Conservation (phyloP, 2,888 invertebrate genomes). For the Vesta saturnalis region DNA sequence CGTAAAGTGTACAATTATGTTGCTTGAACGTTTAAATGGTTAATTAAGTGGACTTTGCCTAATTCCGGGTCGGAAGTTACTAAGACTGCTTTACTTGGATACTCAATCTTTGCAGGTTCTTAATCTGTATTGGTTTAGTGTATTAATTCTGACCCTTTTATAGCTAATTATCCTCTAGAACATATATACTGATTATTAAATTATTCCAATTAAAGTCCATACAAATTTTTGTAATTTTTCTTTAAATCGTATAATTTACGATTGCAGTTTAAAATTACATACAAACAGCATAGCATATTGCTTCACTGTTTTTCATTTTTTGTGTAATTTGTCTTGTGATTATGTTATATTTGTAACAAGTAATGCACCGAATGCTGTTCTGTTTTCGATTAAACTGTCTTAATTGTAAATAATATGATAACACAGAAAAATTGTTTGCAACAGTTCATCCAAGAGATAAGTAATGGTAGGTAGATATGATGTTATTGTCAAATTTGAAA, state of each 20-base stretch:
- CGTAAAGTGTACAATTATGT: slow-evolving; percentile 96
- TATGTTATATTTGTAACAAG: neutral
- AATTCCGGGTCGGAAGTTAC: slow-evolving; percentile 33
- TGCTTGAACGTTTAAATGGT: slow-evolving; percentile 70
- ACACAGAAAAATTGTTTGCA: neutral
- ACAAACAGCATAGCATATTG: neutral
- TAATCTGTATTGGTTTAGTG: slow-evolving; percentile 21
- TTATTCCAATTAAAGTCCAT: slow-evolving; percentile 41
- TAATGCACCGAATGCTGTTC: neutral
- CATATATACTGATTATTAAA: slow-evolving; percentile 38
- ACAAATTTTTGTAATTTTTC: slow-evolving; percentile 35
- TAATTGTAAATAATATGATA: slow-evolving; percentile 5
- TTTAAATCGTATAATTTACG: slow-evolving; percentile 4
- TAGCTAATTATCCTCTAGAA: slow-evolving; percentile 38
- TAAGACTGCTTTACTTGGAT: slow-evolving; percentile 33
- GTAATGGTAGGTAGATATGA: neutral
- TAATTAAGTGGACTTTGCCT: slow-evolving; percentile 38
- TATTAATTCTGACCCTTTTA: slow-evolving; percentile 36
- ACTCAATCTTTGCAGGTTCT: slow-evolving; percentile 20
- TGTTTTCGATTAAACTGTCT: neutral
- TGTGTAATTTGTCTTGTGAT: neutral
- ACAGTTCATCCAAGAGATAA: neutral
- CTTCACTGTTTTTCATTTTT: neutral
- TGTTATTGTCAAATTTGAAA: slow-evolving; percentile 30
- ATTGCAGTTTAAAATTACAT: too few relatives aligned